A percentile compares a stretch with the other conserved stretches of the same genome.
phyloP scores from a whole-genome alignment of 2,113 vertebrate species.

The Myanophis thanlyinensis region DNA sequence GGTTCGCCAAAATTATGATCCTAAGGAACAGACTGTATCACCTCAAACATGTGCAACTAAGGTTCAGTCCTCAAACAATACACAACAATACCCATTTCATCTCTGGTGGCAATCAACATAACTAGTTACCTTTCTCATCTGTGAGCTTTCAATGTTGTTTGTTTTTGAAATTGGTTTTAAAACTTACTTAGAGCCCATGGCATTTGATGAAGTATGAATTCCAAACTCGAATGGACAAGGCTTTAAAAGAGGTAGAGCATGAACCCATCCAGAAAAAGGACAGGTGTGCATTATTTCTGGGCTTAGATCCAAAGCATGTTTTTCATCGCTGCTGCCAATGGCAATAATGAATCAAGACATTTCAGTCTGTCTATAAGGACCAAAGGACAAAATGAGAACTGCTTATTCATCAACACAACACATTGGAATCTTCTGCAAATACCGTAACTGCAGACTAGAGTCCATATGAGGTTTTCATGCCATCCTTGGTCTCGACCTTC shows the following conservation, averaged over 20 bases:
- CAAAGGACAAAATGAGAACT: neutral
- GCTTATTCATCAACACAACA: neutral
- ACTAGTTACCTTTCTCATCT: neutral
- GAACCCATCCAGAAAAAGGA: neutral
- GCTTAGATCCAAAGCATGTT: neutral
- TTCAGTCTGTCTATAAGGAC: neutral
- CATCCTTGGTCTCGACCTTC: neutral
- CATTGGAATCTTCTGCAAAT: neutral
- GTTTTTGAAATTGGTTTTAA: neutral
- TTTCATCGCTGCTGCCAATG: neutral
- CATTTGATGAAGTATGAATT: neutral
- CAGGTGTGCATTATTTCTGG: neutral
- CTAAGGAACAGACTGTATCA: neutral
- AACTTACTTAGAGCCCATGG: neutral
- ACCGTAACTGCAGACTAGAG: neutral
- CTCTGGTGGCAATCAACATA: neutral
- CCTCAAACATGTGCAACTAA: neutral
- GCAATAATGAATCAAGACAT: constrained; percentile 11
- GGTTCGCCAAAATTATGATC: neutral
- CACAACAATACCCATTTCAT: neutral
- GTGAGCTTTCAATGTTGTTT: neutral
- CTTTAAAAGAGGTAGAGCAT: neutral
- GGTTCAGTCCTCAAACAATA: neutral
- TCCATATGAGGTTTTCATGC: neutral
- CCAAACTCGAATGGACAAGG: neutral